Conservation (phyloP, 2,797 vertebrate genomes). For the Coilia nasus region DNA sequence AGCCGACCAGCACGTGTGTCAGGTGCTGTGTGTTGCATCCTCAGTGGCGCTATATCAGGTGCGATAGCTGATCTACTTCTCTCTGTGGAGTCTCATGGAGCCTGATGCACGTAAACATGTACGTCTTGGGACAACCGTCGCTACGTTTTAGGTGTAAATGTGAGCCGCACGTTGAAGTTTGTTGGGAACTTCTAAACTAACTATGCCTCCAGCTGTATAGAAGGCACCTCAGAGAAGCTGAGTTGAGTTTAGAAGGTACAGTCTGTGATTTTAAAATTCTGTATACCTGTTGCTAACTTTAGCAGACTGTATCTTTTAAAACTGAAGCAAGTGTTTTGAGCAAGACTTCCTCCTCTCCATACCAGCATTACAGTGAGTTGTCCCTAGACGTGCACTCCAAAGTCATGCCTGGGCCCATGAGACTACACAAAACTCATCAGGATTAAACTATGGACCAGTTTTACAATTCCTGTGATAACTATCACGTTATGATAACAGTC, state of each 20-base stretch:
- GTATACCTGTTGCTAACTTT: background rate
- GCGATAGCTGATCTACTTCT: background rate
- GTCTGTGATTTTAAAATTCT: background rate
- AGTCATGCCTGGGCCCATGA: background rate
- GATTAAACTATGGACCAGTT: background rate
- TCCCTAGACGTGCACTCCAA: background rate
- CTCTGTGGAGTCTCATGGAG: background rate
- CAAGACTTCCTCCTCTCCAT: background rate
- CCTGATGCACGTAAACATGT: background rate
- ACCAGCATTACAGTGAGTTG: conserved; percentile 8
- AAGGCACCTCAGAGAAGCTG: background rate
- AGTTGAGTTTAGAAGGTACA: background rate
- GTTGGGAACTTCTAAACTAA: background rate
- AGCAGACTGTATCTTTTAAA: background rate
- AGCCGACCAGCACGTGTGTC: background rate
- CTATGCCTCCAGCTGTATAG: background rate
- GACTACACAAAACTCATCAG: background rate
- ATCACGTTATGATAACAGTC: background rate
- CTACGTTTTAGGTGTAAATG: background rate
- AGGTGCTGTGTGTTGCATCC: background rate
- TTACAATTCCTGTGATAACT: conserved; percentile 15
- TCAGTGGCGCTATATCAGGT: background rate
- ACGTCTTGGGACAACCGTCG: background rate
- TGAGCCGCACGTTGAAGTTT: background rate
- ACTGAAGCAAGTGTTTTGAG: background rate